Evolutionary conservation across 2,888 invertebrate species (phyloP), one percentile per base, ranked within the genome.

Genomic region (Cryptocephalus moraei): DNA sequence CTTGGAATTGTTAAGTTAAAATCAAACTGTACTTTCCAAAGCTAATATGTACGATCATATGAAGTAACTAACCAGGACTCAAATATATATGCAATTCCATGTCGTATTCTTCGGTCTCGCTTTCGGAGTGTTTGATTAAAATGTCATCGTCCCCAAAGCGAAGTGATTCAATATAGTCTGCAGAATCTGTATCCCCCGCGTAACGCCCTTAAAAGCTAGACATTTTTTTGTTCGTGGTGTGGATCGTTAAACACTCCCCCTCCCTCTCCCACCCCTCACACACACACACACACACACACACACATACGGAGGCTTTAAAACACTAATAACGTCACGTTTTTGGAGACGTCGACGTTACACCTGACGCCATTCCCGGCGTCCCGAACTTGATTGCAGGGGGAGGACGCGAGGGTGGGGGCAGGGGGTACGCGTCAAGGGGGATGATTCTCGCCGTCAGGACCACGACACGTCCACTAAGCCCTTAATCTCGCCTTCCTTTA

Each of bases 401-500:
- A 4, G 40, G 6, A 6, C 3, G 4, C 10, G 40, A 2, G 12
- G 6, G 14, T 57, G 52, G 38, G 51, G 46, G 39, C 40, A 32
- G 39, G 43, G 44, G 51, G 47, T 43, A 47, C 41, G 51, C 47
- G 33, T 36, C 34, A 41, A 47, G 55, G 54, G 56, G 59, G 59
- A 54, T 64, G 64, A 65, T 63, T 63, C 63, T 60, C 61, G 62
- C 59, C 61, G 60, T 60, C 61, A 59, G 61, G 58, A 62, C 57
- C 62, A 62, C 64, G 63, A 66, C 67, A 66, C 67, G 66, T 65
- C 64, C 64, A 62, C 65, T 69, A 67, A 69, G 65, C 68, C 62
- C 62, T 62, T 71, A 70, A 71, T 68, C 70, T 66, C 62, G 62
- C 60, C 64, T 70, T 70, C 69, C 69, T 66, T 62, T 63, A 56